Evolutionary conservation across 2,113 vertebrate species (phyloP).

Genomic region (Myotis davidii): DNA sequence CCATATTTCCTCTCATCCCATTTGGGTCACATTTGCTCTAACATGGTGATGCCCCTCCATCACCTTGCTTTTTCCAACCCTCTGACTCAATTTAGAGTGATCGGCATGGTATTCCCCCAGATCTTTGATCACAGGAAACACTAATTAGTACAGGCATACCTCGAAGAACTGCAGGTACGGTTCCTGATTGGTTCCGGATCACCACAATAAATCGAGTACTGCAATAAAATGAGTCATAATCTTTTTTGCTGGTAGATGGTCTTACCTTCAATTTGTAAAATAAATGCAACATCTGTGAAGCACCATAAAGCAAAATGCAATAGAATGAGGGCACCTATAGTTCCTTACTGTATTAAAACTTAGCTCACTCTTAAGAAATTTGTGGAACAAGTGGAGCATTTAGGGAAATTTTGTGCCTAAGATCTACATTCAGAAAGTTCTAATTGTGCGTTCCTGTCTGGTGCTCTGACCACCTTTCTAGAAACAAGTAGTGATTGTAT

Average conservation of each 20-base stretch:
- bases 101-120: background rate
- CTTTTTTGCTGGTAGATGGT: background rate
- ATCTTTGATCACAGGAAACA: background rate
- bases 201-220: background rate
- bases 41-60: fast-evolving
- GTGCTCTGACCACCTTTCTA: background rate
- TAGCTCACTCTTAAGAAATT: background rate
- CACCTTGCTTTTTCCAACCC: background rate
- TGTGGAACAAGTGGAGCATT: background rate
- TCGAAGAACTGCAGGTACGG: background rate
- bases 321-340: background rate
- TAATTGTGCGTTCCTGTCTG: background rate
- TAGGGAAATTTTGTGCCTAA: background rate
- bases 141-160: background rate
- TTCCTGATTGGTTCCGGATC: too few relatives aligned
- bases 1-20: background rate
- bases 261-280: background rate
- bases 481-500: background rate
- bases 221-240: background rate
- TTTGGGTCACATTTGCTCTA: too few relatives aligned
- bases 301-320: background rate
- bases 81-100: background rate
- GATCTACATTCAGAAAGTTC: background rate
- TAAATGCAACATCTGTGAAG: background rate
- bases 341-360: background rate